phyloP scores from a whole-genome alignment of 2,797 vertebrate genomes.

The Malacoctenus gilli region DNA sequence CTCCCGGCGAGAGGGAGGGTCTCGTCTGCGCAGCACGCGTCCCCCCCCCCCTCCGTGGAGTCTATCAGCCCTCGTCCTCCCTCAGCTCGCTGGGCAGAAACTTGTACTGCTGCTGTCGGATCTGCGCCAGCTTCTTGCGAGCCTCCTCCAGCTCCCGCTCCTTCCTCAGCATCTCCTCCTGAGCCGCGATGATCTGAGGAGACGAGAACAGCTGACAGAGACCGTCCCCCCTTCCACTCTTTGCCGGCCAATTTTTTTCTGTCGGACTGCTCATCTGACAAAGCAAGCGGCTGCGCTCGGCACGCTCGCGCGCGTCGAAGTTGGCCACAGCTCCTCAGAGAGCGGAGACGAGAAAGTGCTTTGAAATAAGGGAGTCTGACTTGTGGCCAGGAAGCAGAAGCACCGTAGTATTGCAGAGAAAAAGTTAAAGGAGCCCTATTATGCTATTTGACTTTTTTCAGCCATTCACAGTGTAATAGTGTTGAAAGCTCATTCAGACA shows the following conservation, averaged over 20 bases:
- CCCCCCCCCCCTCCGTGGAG: background rate
- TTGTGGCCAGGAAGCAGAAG: too few relatives aligned
- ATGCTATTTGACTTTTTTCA: too few relatives aligned
- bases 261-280: conserved; percentile 22
- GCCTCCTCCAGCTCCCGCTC: conserved; percentile 97
- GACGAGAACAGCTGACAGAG: conserved; percentile 32
- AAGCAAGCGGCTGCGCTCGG: too few relatives aligned
- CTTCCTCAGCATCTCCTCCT: conserved; percentile 99
- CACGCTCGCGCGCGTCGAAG: too few relatives aligned
- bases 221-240: conserved; percentile 10
- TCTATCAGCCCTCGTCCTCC: conserved; percentile 91
- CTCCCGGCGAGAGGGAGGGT: conserved; percentile 35
- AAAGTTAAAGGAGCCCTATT: too few relatives aligned
- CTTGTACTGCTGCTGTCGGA: conserved; percentile 99
- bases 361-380: too few relatives aligned
- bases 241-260: conserved; percentile 13
- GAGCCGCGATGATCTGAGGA: conserved; percentile 94
- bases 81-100: conserved; percentile 95
- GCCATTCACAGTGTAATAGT: too few relatives aligned
- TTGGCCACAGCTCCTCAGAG: too few relatives aligned
- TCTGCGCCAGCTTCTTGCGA: conserved; percentile 97
- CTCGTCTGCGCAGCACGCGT: conserved; percentile 27
- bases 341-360: too few relatives aligned
- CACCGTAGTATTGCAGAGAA: too few relatives aligned
- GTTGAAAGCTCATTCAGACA: too few relatives aligned